Conservation (phyloP, 2,113 vertebrate genomes). For the Sceloporus tristichus region DNA sequence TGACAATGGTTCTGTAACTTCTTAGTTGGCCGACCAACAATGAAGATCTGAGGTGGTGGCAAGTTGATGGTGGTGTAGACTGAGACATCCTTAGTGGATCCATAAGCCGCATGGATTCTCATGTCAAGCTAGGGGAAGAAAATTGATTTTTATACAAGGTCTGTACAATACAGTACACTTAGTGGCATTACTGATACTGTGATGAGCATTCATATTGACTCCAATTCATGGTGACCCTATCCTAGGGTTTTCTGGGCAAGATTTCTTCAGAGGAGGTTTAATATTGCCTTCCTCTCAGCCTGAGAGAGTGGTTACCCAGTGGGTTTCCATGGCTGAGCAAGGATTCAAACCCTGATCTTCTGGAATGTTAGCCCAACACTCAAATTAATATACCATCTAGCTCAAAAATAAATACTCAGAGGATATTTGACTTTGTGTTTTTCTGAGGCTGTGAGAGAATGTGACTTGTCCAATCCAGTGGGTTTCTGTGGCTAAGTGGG, state of each 20-base stretch:
- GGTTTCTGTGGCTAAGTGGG: no score
- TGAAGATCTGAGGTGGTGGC: slow-evolving; percentile 94
- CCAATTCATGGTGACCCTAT: neutral
- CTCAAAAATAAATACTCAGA: no score
- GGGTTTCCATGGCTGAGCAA: no score
- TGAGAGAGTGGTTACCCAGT: no score
- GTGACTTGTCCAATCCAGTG: no score
- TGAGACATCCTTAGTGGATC: slow-evolving; percentile 96
- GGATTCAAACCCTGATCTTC: no score
- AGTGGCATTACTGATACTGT: no score
- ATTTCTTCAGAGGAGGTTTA: no score
- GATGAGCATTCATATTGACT: neutral
- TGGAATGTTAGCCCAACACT: no score
- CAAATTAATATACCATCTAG: no score
- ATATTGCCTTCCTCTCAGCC: neutral
- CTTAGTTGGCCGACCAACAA: slow-evolving; percentile 94
- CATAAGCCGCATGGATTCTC: slow-evolving; percentile 93
- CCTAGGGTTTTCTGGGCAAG: neutral
- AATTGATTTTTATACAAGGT: neutral
- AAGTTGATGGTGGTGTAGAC: slow-evolving; percentile 94
- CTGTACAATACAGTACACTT: no score
- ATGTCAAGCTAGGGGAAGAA: slow-evolving; percentile 85
- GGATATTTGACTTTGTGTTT: no score
- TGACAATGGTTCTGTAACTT: slow-evolving; percentile 97
- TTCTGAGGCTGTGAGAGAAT: neutral